Evolutionary conservation across 2,888 invertebrate genomes (phyloP).

Genomic region (Rhagium mordax): DNA sequence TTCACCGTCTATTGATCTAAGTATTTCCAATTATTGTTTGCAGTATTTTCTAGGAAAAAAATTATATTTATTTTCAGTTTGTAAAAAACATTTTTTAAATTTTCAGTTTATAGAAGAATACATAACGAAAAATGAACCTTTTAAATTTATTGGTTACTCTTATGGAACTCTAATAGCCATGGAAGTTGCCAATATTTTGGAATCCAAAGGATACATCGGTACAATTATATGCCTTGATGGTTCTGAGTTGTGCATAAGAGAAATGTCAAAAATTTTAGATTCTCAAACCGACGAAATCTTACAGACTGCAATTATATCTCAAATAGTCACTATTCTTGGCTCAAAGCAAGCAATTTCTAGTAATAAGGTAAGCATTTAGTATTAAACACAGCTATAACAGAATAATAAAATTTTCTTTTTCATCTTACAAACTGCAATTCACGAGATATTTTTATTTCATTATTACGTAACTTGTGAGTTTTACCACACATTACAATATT

Average conservation of each 20-base stretch:
- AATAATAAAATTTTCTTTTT: no score
- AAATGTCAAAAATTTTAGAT: slow-evolving; percentile 69
- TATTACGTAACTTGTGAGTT: no score
- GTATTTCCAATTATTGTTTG: no score
- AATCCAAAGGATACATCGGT: slow-evolving; percentile 77
- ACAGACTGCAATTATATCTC: slow-evolving; percentile 71
- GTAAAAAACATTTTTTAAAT: neutral
- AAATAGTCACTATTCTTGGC: slow-evolving; percentile 68
- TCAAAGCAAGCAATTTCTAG: slow-evolving; percentile 31
- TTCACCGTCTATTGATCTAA: no score
- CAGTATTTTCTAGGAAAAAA: no score
- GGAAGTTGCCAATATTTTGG: slow-evolving; percentile 82
- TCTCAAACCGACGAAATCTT: slow-evolving; percentile 71
- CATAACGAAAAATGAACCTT: neutral
- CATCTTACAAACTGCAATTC: no score
- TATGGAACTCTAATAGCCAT: slow-evolving; percentile 86
- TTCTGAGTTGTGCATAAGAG: slow-evolving; percentile 78
- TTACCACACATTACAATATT: no score
- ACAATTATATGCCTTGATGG: slow-evolving; percentile 86
- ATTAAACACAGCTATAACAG: no score
- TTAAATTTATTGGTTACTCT: slow-evolving; percentile 79
- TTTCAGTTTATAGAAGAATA: neutral
- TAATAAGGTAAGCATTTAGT: neutral
- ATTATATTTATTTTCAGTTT: no score
- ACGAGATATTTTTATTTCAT: no score